Evolutionary conservation across 2,888 invertebrate species (phyloP), one percentile per base, ranked within the genome.

Genomic region (Oscheius sp.): DNA sequence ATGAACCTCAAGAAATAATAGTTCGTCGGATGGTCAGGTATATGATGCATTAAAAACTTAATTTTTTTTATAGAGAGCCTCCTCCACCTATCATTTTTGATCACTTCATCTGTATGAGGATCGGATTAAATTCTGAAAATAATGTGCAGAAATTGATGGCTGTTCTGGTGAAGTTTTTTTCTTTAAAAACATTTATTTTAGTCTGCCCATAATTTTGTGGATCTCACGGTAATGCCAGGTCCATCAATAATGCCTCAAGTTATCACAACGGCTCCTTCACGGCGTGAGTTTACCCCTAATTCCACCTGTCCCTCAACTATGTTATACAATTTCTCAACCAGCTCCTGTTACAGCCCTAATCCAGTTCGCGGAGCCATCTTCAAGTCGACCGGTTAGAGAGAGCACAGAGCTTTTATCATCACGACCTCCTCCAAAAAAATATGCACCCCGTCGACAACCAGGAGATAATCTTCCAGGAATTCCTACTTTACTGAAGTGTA

Each of bases 131-230:
- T 67, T 75, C 75, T 2, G 33, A 65, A 17, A 75, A 75, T 47
- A 75, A 75, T 70, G 75, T 75, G 44, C 75, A 75, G 49, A 68
- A 71, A 65, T 66, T 75, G 45, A 75, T 75, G 75, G 75, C 75
- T 26, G 56, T 75, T 32, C 50, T 75, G 70, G 75, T 75, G 41
- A 6, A 30, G 4, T 20, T 26, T 28, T n/a, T 17, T 12, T 45
- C 12, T 12, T 47, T 5, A 22, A 12, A 17, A 47, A 47, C 22
- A 47, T 5, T 24, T 20, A 22, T 38, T 72, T 26, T 62, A 75
- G 75, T 44, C 72, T 26, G 75, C 75, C 36, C 75, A 75, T 49
- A 73, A 75, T 62, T 75, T 75, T 41, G 73, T 75, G 1, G 75
- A 75, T 62, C 68, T 75, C 20, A 75, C 75, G 5, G 75, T 75